phyloP scores from a whole-genome alignment of 2,888 invertebrate species.

The Dryadula phaetusa region DNA sequence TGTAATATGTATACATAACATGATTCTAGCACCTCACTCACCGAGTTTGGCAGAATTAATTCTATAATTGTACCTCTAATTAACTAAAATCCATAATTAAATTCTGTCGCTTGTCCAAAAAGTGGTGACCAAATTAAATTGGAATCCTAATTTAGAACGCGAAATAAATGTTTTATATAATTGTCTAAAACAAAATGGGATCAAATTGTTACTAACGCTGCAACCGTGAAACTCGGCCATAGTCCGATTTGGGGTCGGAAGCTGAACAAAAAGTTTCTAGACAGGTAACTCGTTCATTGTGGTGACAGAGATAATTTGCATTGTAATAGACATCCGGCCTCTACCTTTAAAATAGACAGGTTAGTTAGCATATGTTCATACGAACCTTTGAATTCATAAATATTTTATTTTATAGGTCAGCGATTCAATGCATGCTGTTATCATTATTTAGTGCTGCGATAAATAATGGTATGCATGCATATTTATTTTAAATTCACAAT shows the following conservation, averaged over 20 bases:
- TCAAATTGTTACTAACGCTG: conserved; percentile 23
- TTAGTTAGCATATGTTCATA: conserved; percentile 43
- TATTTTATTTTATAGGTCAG: conserved; percentile 36
- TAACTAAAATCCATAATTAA: conserved; percentile 6
- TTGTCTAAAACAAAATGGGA: neutral
- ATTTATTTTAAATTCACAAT: conserved; percentile 9
- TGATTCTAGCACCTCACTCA: neutral
- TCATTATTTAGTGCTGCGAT: conserved; percentile 14
- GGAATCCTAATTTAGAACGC: conserved; percentile 6
- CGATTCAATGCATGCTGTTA: conserved; percentile 28
- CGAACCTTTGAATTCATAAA: conserved; percentile 51
- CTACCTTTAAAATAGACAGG: conserved; percentile 46
- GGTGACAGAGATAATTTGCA: conserved; percentile 73
- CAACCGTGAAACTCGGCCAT: conserved; percentile 60
- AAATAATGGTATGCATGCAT: conserved; percentile 5
- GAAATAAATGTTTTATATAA: conserved; percentile 22
- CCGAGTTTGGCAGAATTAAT: neutral
- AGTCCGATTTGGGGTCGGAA: conserved; percentile 64
- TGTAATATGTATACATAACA: neutral
- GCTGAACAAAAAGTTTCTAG: conserved; percentile 67
- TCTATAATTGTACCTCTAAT: conserved; percentile 6
- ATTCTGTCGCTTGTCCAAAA: conserved; percentile 3
- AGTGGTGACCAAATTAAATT: conserved; percentile 17
- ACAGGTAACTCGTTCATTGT: conserved; percentile 73
- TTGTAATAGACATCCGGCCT: conserved; percentile 73